A percentile compares a stretch with the other conserved stretches of the same genome.
These are phyloP conservation scores for Tetragnatha versicolor DNA, from an alignment of 1,140 invertebrate species.

Conservation along the genomic window DNA sequence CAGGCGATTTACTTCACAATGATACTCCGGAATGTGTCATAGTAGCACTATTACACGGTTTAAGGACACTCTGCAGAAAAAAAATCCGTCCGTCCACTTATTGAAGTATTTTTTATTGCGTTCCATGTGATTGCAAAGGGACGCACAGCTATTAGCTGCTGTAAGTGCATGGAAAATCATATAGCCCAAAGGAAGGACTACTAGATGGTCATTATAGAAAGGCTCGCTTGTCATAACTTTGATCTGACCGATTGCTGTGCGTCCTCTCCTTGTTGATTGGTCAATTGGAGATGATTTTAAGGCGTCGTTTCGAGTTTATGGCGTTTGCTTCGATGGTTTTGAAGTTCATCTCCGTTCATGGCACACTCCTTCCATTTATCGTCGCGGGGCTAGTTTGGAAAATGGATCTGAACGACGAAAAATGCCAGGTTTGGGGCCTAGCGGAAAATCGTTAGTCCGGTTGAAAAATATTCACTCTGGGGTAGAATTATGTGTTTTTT, in stretches of 20 bases:
- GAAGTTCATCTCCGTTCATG: too few species aligned
- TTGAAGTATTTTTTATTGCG: not conserved
- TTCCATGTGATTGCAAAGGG: conserved; percentile 4
- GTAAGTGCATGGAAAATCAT: conserved; percentile 48
- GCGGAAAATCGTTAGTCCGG: too few species aligned
- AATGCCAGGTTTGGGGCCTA: too few species aligned
- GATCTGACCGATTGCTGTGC: conserved; percentile 33
- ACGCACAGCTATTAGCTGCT: conserved; percentile 23
- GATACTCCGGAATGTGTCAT: conserved; percentile 49
- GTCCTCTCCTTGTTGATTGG: not conserved
- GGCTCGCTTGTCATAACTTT: conserved; percentile 22
- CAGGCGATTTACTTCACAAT: conserved; percentile 33
- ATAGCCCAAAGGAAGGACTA: not conserved
- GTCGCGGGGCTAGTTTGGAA: too few species aligned
- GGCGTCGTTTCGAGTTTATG: too few species aligned
- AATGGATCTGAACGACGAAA: too few species aligned
- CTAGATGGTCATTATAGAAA: not conserved
- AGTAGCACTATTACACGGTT: conserved; percentile 15
- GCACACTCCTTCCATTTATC: too few species aligned
- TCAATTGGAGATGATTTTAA: too few species aligned
- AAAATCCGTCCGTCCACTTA: not conserved
- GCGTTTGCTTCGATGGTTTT: too few species aligned
- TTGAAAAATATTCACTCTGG: too few species aligned
- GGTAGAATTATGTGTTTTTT: too few species aligned
- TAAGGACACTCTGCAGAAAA: not conserved